Base-by-base conservation (phyloP, 2,888 invertebrate genomes). In the Polylopha cassiicola region DNA sequence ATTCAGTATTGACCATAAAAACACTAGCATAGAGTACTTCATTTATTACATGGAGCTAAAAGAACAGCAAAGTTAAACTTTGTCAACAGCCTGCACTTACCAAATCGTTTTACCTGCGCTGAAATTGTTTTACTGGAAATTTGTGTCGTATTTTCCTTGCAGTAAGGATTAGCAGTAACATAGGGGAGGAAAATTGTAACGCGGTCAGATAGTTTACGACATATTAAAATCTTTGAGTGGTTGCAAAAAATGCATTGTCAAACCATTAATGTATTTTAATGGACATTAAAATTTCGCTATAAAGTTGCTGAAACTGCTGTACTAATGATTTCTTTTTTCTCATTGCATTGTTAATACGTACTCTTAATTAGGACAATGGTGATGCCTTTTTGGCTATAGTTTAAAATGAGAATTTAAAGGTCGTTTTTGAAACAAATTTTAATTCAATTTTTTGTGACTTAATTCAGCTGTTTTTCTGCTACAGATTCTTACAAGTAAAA, bases 211-310 rank as follows among this genome's bases (percentile, higher is more conserved):
- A 57, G 59, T 75, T 74, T 70, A 73, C 63, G 67, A 61, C 58
- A 64, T 74, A 73, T 72, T 74, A 72, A 73, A 76, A 66, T 61
- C 58, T 56, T 55, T 59, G 56, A 61, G 50, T 54, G 58, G 53
- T 47, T 36, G 37, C 54, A 64, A 70, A 71, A 67, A 63, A 55
- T 57, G 51, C 50, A 31, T 43, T 47, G 53, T 54, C 55, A 48
- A 23, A 16, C 18, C 31, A 32, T 46, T 36, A 31, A 50, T 50
- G 44, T 49, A 51, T 41, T 48, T 62, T 60, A 53, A 63, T 53
- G 53, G 53, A 45, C 43, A 32, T 39, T 43, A 47, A 48, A 47
- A 50, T 20, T 43, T 29, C 38, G 30, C 29, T 50, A 49, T 46
- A 38, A 48, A 28, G 13, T 29, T 36, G 39, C 42, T 24, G 37